Conservation (phyloP, 2,888 invertebrate genomes). For the Pycnomerus fuliginosus region DNA sequence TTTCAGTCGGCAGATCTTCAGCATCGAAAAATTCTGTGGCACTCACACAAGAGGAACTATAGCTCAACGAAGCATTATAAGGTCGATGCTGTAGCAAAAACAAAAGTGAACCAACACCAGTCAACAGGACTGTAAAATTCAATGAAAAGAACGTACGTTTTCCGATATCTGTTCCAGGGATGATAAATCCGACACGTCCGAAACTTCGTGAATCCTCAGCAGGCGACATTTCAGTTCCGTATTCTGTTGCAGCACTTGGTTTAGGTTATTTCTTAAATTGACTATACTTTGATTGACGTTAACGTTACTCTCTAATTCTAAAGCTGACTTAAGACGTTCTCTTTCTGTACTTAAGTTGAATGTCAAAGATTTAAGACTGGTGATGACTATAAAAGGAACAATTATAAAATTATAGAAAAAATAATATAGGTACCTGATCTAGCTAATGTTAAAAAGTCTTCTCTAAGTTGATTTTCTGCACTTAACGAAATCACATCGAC, state of each 20-base stretch:
- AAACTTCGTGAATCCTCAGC: slow-evolving; percentile 63
- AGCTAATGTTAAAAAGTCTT: slow-evolving; percentile 68
- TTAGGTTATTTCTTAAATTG: slow-evolving; percentile 61
- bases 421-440: slow-evolving; percentile 63
- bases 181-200: slow-evolving; percentile 63
- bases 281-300: slow-evolving; percentile 53
- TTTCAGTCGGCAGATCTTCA: slow-evolving; percentile 58
- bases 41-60: slow-evolving; percentile 74
- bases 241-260: slow-evolving; percentile 73
- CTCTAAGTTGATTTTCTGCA: slow-evolving; percentile 46
- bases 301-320: slow-evolving; percentile 54
- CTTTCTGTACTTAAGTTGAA: slow-evolving; percentile 56
- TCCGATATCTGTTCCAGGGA: slow-evolving; percentile 60
- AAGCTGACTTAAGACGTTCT: slow-evolving; percentile 63
- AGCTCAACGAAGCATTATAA: slow-evolving; percentile 67
- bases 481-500: slow-evolving; percentile 49
- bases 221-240: slow-evolving; percentile 67
- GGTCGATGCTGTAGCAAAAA: slow-evolving; percentile 53
- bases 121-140: background rate
- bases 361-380: slow-evolving; percentile 54
- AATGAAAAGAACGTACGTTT: slow-evolving; percentile 49
- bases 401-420: background rate
- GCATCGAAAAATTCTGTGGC: slow-evolving; percentile 82
- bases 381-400: slow-evolving; percentile 49
- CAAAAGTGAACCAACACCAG: slow-evolving; percentile 10